Percentiles rank a stretch among this genome's conserved stretches.
Evolutionary conservation across 2,888 invertebrate species (phyloP).

Genomic region (Gibbula magus): DNA sequence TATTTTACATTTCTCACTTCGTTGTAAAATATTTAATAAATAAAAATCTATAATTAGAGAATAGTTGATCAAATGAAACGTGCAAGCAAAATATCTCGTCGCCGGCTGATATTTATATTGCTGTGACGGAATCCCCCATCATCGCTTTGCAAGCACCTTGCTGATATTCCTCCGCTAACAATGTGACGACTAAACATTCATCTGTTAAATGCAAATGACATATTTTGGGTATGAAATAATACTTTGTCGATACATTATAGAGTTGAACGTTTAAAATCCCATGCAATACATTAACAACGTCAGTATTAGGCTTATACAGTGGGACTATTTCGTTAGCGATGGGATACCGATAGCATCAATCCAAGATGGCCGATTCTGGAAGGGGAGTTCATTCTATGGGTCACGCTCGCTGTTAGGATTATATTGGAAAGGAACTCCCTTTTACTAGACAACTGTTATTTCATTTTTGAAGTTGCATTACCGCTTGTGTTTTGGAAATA

Average conservation of each 20-base stretch:
- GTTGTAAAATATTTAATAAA: too few relatives aligned
- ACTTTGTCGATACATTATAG: too few relatives aligned
- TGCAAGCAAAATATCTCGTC: background rate
- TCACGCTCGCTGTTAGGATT: conserved; percentile 9
- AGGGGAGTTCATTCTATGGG: conserved; percentile 19
- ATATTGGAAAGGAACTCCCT: background rate
- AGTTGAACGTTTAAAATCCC: too few relatives aligned
- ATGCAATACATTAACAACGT: too few relatives aligned
- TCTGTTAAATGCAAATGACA: too few relatives aligned
- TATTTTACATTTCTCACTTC: too few relatives aligned
- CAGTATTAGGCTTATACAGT: background rate
- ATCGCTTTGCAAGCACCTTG: conserved; percentile 21
- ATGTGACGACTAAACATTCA: background rate
- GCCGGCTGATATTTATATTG: conserved; percentile 1
- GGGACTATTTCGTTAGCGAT: conserved; percentile 8
- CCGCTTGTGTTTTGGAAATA: background rate
- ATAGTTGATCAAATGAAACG: too few relatives aligned
- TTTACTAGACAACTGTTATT: background rate
- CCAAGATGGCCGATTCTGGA: conserved; percentile 22
- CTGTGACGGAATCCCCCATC: conserved; percentile 23
- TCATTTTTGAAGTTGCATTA: conserved; percentile 3
- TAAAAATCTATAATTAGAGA: too few relatives aligned
- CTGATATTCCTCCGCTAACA: conserved; percentile 11
- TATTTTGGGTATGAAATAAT: too few relatives aligned
- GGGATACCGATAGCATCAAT: conserved; percentile 23